phyloP scores from a whole-genome alignment of 2,888 invertebrate species.

The Brassicogethes aeneus region DNA sequence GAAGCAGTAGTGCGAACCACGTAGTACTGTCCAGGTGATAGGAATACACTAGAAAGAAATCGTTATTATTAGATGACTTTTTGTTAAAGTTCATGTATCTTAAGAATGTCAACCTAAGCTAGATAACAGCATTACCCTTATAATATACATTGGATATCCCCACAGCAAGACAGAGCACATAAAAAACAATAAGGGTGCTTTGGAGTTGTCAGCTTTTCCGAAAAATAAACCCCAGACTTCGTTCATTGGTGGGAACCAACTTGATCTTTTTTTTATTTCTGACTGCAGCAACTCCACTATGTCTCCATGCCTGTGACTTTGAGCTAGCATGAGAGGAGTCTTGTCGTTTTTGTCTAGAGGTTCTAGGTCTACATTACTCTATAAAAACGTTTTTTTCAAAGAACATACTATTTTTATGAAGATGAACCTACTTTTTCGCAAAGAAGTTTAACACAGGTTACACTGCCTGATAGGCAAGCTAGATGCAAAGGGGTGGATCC shows the following conservation, averaged over 20 bases:
- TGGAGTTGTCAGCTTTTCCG: constrained; percentile 85
- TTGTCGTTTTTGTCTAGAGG: constrained; percentile 87
- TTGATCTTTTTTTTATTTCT: constrained; percentile 71
- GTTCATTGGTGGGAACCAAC: constrained; percentile 80
- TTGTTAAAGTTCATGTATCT: background rate
- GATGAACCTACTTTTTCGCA: constrained; percentile 80
- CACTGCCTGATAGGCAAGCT: constrained; percentile 81
- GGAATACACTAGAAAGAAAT: constrained; percentile 67
- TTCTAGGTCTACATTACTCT: constrained; percentile 80
- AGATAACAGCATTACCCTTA: constrained; percentile 54
- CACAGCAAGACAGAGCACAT: constrained; percentile 77
- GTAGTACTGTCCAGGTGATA: constrained; percentile 79
- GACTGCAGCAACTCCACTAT: constrained; percentile 73
- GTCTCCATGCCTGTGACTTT: constrained; percentile 78
- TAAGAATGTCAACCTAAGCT: background rate
- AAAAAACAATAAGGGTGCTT: constrained; percentile 78
- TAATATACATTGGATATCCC: constrained; percentile 91
- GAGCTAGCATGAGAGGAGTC: constrained; percentile 83
- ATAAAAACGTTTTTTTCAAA: constrained; percentile 15
- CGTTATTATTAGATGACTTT: background rate
- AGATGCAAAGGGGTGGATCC: constrained; percentile 87
- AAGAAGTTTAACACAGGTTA: constrained; percentile 75
- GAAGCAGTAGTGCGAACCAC: constrained; percentile 82
- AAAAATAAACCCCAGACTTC: constrained; percentile 85
- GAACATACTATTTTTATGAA: background rate